Conservation (phyloP, 2,888 invertebrate genomes). For the Plebejus melissa region DNA sequence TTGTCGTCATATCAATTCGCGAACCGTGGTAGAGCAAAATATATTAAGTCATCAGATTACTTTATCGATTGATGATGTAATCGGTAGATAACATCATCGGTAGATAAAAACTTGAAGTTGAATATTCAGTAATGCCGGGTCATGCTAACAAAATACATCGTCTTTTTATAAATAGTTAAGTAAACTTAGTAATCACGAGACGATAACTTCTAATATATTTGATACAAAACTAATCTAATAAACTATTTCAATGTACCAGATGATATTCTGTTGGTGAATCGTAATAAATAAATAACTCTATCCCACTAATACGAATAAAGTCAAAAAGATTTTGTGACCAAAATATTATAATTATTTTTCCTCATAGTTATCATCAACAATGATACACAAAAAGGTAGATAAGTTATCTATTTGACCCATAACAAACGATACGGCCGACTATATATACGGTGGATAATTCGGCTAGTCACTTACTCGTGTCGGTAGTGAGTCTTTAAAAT, state of each 20-base stretch:
- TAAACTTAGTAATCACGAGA: neutral
- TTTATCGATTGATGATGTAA: neutral
- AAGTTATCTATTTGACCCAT: neutral
- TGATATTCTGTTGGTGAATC: too few relatives aligned
- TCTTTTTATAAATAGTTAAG: neutral
- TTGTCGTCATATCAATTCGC: too few relatives aligned
- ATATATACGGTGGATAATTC: conserved; percentile 9
- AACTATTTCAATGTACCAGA: too few relatives aligned
- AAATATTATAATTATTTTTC: neutral
- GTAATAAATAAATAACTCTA: neutral
- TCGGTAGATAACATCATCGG: neutral
- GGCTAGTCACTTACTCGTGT: conserved; percentile 25
- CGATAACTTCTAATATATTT: neutral
- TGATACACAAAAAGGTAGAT: neutral
- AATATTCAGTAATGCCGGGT: neutral
- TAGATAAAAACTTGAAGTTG: neutral
- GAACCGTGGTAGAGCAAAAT: too few relatives aligned
- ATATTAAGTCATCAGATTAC: too few relatives aligned
- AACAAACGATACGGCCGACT: conserved; percentile 7
- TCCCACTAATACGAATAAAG: neutral
- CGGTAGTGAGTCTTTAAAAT: conserved; percentile 32
- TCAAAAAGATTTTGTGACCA: neutral
- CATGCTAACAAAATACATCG: neutral
- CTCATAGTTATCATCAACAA: neutral
- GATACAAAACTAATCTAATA: too few relatives aligned